Base-by-base conservation (phyloP, 2,888 invertebrate genomes). In the Synergus laeviventris region DNA sequence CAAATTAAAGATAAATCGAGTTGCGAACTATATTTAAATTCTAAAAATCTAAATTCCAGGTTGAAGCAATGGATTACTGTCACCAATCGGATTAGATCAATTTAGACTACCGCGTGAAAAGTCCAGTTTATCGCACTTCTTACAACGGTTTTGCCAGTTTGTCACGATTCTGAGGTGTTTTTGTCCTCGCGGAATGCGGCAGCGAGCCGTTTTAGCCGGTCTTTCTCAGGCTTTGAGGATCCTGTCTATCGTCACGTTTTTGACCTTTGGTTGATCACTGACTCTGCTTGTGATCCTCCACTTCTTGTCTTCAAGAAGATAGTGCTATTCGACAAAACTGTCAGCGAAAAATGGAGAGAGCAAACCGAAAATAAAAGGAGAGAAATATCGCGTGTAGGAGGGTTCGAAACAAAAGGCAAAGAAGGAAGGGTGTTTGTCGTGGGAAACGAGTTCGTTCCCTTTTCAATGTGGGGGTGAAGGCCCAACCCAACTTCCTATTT, bases 361-460 rank as follows among this genome's bases (percentile, higher is more conserved):
- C 12, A 24, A 42, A 16, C 14, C 45, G 45, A 31, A 31, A 24
- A 70, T 70, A 31, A 66, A 66, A 31, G 42, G 66, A 45, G 45
- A n/a, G 49, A 24, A 49, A 49, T 24, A 70, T 70, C 49, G 31
- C 31, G 64, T 70, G 49, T 70, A 31, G 70, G 70, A 70, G 49
- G 66, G 70, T 70, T 70, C 31, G 70, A 70, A 49, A 70, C 70
- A 70, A 70, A 70, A 70, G 70, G 9, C 31, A 31, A 24, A 70
- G 70, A 70, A 49, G 9, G 70, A 70, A 70, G 70, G 70, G 70
- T 70, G 70, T 49, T 49, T n/a, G 42, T 49, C 70, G 70, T 70
- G 70, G 45, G 70, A 70, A 70, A 49, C 49, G 70, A 49, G 49
- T 49, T 70, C 70, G 70, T 36, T 70, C 24, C 45, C 66, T 45